These are phyloP conservation scores for Agelas oroides DNA, from an alignment of 37 sponge, comb jelly and placozoan species.

Conservation along the genomic window DNA sequence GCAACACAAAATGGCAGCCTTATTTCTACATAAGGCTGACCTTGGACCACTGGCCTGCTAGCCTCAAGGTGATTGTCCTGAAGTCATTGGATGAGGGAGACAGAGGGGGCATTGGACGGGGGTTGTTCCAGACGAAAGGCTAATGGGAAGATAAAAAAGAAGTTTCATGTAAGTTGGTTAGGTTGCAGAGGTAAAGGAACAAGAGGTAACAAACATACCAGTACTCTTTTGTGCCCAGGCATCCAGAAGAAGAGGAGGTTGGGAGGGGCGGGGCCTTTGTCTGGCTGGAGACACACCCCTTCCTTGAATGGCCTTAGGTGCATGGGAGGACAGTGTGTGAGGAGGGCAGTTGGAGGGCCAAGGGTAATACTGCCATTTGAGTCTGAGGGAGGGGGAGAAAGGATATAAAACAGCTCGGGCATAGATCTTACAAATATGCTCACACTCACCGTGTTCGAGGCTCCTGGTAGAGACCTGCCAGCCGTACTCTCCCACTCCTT, in stretches of 20 bases:
- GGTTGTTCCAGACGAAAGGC: not conserved
- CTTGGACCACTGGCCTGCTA: constrained; percentile 42
- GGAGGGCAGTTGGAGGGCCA: constrained; percentile 12
- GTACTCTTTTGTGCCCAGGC: not conserved
- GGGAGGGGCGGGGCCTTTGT: not conserved
- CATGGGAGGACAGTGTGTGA: constrained; percentile 29
- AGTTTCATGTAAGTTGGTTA: no score
- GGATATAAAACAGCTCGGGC: no score
- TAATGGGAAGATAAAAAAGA: not conserved
- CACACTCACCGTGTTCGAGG: no score
- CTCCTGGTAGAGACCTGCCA: no score
- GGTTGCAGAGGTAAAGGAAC: no score
- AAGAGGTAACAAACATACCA: no score
- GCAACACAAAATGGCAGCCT: no score
- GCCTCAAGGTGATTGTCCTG: constrained; percentile 18
- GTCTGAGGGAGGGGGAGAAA: not conserved
- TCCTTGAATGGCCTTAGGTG: constrained; percentile 5
- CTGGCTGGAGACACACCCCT: constrained; percentile 38
- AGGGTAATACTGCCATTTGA: not conserved
- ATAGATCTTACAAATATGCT: no score
- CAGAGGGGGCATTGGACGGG: not conserved
- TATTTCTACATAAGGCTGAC: not conserved
- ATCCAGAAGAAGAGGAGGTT: constrained; percentile 51
- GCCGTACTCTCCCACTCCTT: no score
- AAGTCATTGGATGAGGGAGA: constrained; percentile 1